Evolutionary conservation across 2,797 vertebrate species (phyloP), one percentile per base, ranked within the genome.

Genomic region (Hydrocynus forskahlii): DNA sequence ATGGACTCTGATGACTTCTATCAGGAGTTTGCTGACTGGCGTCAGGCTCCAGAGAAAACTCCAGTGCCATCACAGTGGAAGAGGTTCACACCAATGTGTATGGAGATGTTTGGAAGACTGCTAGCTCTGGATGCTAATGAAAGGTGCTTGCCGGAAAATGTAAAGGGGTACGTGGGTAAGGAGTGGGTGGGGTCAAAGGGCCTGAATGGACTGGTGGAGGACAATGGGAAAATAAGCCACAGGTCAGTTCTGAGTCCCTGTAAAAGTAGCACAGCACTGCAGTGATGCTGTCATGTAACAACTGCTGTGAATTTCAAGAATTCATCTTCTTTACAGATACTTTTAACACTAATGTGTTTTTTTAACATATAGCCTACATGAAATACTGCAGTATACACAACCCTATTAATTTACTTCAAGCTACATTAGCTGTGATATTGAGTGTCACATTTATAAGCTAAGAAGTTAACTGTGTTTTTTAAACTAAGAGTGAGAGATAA

Each of bases 91-190:
- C 90, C 92, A 4, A 89, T 88, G 2, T 94, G 94, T 13, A 88
- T 95, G 91, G 91, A 94, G 86, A 94, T 96, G 94, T 94, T 96
- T 21, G 80, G 83, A 38, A 91, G 91, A 79, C 89, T 96, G 40
- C 86, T 96, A 81, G 87, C 88, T 19, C 82, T 91, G 77, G 93
- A 95, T 67, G 86, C 92, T 66, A 78, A 4, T 3, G 86, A 89
- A 16, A 91, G 95, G 78, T 87, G 88, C 60, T 84, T 87, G 0
- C 89, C 91, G 2, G 92, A 89, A 4, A 92, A 93, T 35, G 92
- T 96, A 25, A 92, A 83, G 83, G 86, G 79, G 0, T 95, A 91
- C 19, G 83, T 94, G 82, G 92, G 93, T 48, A 91, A 90, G 77
- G 92, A 93, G 77, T 95, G 95, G 95, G 83, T 95, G 19, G 92